Percentiles rank a stretch among this genome's conserved stretches.
phyloP scores from a whole-genome alignment of 1,140 invertebrate genomes.

The Drosophila littoralis region DNA sequence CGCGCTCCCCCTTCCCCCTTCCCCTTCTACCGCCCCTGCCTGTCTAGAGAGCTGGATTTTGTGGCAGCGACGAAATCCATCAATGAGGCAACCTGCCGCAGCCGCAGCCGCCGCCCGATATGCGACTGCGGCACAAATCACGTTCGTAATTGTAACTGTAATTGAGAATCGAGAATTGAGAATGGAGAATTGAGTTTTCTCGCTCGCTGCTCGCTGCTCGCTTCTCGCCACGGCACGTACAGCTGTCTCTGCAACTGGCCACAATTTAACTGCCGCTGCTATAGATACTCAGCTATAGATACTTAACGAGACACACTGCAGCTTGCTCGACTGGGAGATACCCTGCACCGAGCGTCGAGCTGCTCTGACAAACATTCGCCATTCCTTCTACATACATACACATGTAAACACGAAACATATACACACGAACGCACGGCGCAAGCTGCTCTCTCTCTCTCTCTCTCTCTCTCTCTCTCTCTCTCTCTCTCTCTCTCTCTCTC shows the following conservation, averaged over 20 bases:
- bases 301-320: background rate
- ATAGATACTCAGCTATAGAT: conserved; percentile 21
- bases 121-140: conserved; percentile 61
- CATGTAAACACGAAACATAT: no score
- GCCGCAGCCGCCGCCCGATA: background rate
- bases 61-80: conserved; percentile 34
- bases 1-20: background rate
- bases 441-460: no score
- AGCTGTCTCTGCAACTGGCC: conserved; percentile 13
- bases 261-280: conserved; percentile 28
- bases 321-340: no score
- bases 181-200: conserved; percentile 35
- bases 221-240: conserved; percentile 39
- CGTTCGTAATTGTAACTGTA: conserved; percentile 78
- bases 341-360: no score
- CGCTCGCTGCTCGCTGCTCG: conserved; percentile 14
- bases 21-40: background rate
- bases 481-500: no score
- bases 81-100: conserved; percentile 33
- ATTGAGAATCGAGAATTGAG: conserved; percentile 59
- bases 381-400: no score
- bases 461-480: no score
- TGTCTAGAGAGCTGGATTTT: conserved; percentile 32
- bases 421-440: no score
- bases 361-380: no score